These are phyloP conservation scores for Ladona fulva DNA, from an alignment of 1,140 invertebrate genomes.

Conservation along the genomic window DNA sequence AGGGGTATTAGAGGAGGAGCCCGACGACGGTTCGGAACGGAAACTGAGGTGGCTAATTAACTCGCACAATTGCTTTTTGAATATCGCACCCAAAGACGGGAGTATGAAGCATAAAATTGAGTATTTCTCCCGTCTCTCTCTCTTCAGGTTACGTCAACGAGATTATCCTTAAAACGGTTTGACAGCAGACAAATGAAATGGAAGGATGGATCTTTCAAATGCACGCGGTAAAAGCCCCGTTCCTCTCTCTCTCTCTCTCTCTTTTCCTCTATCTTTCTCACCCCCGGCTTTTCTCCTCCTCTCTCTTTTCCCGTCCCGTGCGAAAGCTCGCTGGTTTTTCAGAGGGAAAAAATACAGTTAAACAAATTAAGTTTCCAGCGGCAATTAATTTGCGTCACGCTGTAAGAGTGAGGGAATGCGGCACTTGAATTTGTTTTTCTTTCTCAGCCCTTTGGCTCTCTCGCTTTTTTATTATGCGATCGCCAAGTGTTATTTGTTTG, in stretches of 20 bases:
- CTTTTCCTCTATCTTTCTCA: too few species aligned
- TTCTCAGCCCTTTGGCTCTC: not conserved
- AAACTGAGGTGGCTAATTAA: constrained; percentile 6
- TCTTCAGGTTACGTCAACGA: not conserved
- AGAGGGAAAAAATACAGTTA: constrained; percentile 1
- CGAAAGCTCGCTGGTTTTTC: too few species aligned
- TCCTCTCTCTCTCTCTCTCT: too few species aligned
- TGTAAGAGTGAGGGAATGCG: not conserved
- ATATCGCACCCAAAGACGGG: constrained; percentile 2
- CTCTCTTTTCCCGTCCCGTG: too few species aligned
- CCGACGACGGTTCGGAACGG: not conserved
- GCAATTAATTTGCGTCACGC: not conserved
- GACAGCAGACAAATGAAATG: constrained; percentile 9
- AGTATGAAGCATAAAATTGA: constrained; percentile 6
- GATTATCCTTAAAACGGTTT: constrained; percentile 10
- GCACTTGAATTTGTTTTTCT: constrained; percentile 2
- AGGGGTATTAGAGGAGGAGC: not conserved
- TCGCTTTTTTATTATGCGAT: too few species aligned
- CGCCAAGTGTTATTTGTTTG: too few species aligned
- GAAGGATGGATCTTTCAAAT: constrained; percentile 5
- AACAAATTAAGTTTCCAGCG: not conserved
- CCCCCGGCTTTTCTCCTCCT: too few species aligned
- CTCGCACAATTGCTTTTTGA: constrained; percentile 5
- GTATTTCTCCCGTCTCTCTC: not conserved
- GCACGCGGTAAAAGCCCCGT: not conserved